Evolutionary conservation across 1,140 invertebrate species (phyloP).

Genomic region (Heliconius melpomene): DNA sequence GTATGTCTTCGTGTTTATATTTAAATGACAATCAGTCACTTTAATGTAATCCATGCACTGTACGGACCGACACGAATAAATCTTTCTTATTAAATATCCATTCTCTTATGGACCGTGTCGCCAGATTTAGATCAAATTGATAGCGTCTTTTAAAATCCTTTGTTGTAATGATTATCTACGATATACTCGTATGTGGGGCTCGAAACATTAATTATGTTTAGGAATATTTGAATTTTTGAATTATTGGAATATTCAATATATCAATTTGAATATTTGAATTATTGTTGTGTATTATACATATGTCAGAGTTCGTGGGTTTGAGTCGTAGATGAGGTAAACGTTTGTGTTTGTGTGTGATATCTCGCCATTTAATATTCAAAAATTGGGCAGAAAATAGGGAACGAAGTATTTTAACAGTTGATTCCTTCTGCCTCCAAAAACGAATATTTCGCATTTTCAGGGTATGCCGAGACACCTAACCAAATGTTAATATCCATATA

Average conservation of each 20-base stretch:
- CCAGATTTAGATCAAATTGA: conserved; percentile 58
- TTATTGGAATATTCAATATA: no score
- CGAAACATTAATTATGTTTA: neutral
- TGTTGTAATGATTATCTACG: conserved; percentile 34
- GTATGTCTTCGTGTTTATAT: conserved; percentile 60
- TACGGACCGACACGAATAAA: conserved; percentile 59
- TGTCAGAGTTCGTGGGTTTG: neutral
- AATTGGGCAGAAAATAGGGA: no score
- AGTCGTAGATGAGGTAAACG: neutral
- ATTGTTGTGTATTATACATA: neutral
- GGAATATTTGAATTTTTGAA: conserved; percentile 1
- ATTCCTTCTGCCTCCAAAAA: no score
- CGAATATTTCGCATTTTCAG: no score
- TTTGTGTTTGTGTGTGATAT: neutral
- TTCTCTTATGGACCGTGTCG: conserved; percentile 58
- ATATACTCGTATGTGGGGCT: neutral
- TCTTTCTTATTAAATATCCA: conserved; percentile 55
- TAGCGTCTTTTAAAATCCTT: conserved; percentile 39
- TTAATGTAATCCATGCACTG: conserved; percentile 59
- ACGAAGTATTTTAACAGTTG: no score
- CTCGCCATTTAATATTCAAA: no score
- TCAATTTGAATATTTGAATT: no score
- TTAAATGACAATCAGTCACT: conserved; percentile 64
- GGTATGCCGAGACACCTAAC: no score
- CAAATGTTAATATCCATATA: no score